Evolutionary conservation across 1,140 invertebrate species (phyloP), one percentile per base, ranked within the genome.

Genomic region (Caenorhabditis inopinata): DNA sequence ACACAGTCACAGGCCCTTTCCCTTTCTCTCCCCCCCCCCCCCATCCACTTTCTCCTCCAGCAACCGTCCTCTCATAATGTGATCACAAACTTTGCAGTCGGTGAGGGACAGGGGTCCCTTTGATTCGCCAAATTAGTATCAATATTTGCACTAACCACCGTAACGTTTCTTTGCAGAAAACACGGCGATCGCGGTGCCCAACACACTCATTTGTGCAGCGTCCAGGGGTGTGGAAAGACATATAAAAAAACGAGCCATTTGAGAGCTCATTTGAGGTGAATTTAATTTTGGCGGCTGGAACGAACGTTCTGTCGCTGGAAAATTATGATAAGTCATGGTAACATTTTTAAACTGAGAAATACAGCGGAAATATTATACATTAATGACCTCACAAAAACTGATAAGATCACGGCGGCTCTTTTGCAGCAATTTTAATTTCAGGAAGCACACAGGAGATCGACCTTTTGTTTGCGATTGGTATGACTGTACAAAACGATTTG

Each of bases 241-340:
- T 68, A 68, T 68, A 68, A 68, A n/a, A 68, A 68, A 32, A 68
- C 58, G n/a, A 68, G 58, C 16, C 58, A 68, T 68, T 68, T 68
- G 32, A 68, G 58, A 68, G 58, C 58, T 7, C 58, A 68, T 68
- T 16, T 68, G 32, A 68, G 58, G 58, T 68, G 23, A 38, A 27
- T 42, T 42, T 42, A n/a, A n/a, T n/a, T n/a, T n/a, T n/a, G n/a
- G n/a, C n/a, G n/a, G n/a, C n/a, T n/a, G n/a, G n/a, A n/a, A n/a
- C n/a, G n/a, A n/a, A n/a, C n/a, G n/a, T n/a, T n/a, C n/a, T n/a
- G n/a, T n/a, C n/a, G 6, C 38, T 42, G 38, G 38, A 42, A 42
- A 7, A 42, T 42, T 42, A 42, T 42, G 14, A 42, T 5, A 7
- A 14, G 38, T 42, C 38, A 42, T 14, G 38, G 14, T 42, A 42